Percentiles rank a stretch among this genome's conserved stretches.
These are phyloP conservation scores for Drosophila rellima DNA, from an alignment of 2,888 invertebrate species.

Conservation along the genomic window DNA sequence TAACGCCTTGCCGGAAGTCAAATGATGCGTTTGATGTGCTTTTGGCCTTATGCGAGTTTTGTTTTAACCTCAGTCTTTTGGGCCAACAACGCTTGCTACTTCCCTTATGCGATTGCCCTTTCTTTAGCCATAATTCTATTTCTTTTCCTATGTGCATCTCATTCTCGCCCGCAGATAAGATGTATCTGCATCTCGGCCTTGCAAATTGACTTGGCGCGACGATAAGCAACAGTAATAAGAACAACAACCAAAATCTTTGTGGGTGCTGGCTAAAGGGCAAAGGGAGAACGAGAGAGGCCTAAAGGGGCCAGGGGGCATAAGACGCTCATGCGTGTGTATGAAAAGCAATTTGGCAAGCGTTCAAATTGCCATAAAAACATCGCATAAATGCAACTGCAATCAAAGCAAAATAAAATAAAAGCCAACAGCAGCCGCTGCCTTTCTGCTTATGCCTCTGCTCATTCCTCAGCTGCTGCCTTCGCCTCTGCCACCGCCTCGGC, in stretches of 20 bases:
- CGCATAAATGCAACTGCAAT: conserved; percentile 73
- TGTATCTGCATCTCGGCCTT: conserved; percentile 32
- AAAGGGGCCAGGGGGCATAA: not conserved
- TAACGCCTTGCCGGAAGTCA: conserved; percentile 73
- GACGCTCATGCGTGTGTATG: conserved; percentile 46
- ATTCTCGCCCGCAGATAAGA: not conserved
- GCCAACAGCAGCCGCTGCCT: conserved; percentile 28
- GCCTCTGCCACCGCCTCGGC: not conserved
- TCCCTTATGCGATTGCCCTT: conserved; percentile 18
- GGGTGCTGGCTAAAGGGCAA: conserved; percentile 36
- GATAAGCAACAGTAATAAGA: conserved; percentile 50
- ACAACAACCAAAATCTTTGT: conserved; percentile 34
- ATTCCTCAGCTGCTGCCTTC: not conserved
- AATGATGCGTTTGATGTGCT: conserved; percentile 76
- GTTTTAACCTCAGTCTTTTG: conserved; percentile 26
- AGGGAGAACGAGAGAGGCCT: not conserved
- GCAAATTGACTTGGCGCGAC: conserved; percentile 52
- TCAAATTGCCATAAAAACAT: conserved; percentile 74
- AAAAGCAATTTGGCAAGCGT: conserved; percentile 76
- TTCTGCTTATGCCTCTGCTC: not conserved
- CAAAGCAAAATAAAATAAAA: conserved; percentile 54
- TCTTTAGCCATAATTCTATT: conserved; percentile 5
- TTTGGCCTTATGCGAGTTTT: conserved; percentile 43
- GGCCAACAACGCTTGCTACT: conserved; percentile 9
- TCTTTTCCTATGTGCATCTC: conserved; percentile 39